These are phyloP conservation scores for Philopotamus ludificatus DNA, from an alignment of 1,140 invertebrate species.

Conservation along the genomic window DNA sequence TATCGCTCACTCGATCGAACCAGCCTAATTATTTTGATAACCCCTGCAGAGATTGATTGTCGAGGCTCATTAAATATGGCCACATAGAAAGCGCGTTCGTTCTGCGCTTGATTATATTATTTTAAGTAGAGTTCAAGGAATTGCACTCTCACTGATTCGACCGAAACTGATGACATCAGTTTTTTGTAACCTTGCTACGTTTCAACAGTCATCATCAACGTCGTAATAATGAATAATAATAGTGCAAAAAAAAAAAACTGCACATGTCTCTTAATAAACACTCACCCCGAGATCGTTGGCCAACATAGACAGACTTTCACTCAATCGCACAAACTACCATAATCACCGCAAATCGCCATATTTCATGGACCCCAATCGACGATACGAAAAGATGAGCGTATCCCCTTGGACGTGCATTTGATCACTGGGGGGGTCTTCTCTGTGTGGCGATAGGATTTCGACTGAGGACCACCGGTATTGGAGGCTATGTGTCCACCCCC, in stretches of 20 bases:
- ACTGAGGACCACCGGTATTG: not conserved
- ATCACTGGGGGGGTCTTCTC: not conserved
- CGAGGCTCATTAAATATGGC: not conserved
- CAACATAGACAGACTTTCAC: too few relatives aligned
- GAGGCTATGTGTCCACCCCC: not conserved
- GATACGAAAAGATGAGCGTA: too few relatives aligned
- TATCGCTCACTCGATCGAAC: not conserved
- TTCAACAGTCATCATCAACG: not conserved
- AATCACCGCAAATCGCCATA: too few relatives aligned
- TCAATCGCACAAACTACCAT: too few relatives aligned
- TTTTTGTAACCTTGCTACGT: not conserved
- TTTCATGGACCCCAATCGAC: too few relatives aligned
- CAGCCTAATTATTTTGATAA: not conserved
- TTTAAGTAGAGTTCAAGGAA: conserved; percentile 10
- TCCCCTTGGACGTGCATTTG: too few relatives aligned
- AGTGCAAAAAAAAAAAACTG: too few relatives aligned
- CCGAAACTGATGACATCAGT: conserved; percentile 1
- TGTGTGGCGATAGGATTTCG: not conserved
- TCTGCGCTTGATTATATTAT: not conserved
- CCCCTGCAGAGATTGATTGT: not conserved
- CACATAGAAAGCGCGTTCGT: too few relatives aligned
- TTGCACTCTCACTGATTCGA: conserved; percentile 11
- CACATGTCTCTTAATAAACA: too few relatives aligned
- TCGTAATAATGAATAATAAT: too few relatives aligned
- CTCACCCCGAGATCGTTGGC: too few relatives aligned